Base-by-base conservation (phyloP, 2,888 invertebrate species). In the Alcis repandata region DNA sequence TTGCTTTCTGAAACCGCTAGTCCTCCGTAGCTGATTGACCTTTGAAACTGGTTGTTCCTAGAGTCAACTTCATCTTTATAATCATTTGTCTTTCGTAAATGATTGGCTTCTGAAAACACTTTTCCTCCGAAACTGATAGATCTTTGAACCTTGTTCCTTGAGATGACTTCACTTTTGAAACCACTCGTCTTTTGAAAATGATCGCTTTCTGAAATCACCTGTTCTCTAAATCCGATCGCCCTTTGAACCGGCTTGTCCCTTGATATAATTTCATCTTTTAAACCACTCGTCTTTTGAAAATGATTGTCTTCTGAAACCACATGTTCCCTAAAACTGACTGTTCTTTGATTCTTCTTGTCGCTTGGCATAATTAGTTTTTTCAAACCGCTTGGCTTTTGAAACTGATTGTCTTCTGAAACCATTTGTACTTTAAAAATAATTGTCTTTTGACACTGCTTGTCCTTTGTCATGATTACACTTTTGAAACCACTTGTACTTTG, bases 261-360 rank as follows among this genome's bases (percentile, higher is more conserved):
- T n/a, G n/a, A n/a, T n/a, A n/a, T n/a, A n/a, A n/a, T n/a, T n/a
- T n/a, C n/a, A n/a, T n/a, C 8, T 8, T 15, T 19, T 15, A 27
- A n/a, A 27, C 1, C 8, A 32, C 48, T 32, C 32, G 13, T 22
- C 10, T 9, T 13, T 45, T 13, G 1, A 13, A 2, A 13, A n/a
- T n/a, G n/a, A n/a, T n/a, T n/a, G n/a, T n/a, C n/a, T n/a, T n/a
- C n/a, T n/a, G n/a, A n/a, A n/a, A n/a, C n/a, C n/a, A n/a, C n/a
- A n/a, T n/a, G n/a, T n/a, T 8, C 11, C 0, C 17, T 11, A 10
- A 32, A n/a, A 15, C 10, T n/a, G 19, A 48, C 32, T 22, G 33
- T 33, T 33, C 19, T 8, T 15, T 27, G n/a, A n/a, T n/a, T n/a
- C n/a, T n/a, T n/a, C n/a, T n/a, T n/a, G 32, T 82, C 80, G 80